A percentile compares a stretch with the other conserved stretches of the same genome.
These are phyloP conservation scores for Lagopus leucura DNA, from an alignment of 2,113 vertebrate genomes.

Conservation along the genomic window DNA sequence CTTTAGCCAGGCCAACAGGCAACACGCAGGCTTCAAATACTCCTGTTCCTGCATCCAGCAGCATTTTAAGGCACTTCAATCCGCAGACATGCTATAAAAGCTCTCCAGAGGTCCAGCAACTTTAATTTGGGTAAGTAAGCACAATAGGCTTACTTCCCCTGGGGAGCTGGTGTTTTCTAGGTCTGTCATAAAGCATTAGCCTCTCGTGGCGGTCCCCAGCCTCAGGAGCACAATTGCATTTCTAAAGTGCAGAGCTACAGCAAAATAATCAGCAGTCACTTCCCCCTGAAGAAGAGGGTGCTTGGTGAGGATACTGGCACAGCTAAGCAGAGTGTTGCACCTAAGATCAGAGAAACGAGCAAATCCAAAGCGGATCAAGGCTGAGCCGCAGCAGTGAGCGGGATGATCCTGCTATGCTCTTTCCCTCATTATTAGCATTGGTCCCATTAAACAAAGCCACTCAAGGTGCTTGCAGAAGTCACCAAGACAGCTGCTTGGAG, in stretches of 20 bases:
- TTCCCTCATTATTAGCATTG: background rate
- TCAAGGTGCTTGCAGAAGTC: background rate
- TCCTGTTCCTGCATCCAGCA: background rate
- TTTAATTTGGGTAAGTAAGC: background rate
- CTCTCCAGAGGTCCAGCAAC: background rate
- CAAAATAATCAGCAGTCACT: background rate
- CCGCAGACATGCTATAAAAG: background rate
- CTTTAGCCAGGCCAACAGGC: background rate
- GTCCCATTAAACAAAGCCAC: background rate
- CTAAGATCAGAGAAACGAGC: background rate
- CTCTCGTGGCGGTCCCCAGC: background rate
- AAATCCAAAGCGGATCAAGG: background rate
- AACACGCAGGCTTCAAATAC: accelerated
- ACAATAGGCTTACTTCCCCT: background rate
- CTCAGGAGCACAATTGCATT: accelerated
- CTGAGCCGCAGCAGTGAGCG: background rate
- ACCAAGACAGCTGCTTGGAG: background rate
- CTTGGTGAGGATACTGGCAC: background rate
- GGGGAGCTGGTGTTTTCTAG: accelerated
- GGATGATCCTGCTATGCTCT: background rate
- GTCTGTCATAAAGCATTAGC: background rate
- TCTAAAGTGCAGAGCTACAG: background rate
- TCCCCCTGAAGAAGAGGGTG: background rate
- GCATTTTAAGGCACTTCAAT: background rate
- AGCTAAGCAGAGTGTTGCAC: background rate